Conservation (phyloP, 2,113 vertebrate species). For the Myanophis thanlyinensis region DNA sequence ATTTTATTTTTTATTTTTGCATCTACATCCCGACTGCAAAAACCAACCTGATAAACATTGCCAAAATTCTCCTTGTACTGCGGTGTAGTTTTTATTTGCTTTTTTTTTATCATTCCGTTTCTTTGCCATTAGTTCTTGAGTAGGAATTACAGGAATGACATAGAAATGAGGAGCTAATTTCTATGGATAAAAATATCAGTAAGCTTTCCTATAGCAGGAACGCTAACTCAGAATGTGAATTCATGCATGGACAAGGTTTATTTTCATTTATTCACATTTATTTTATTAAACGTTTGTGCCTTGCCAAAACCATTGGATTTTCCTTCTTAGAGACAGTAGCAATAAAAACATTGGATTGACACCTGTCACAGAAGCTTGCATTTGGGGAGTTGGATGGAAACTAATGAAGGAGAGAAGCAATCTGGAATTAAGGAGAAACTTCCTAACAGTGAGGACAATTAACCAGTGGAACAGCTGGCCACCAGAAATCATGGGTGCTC, state of each 20-base stretch:
- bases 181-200: neutral
- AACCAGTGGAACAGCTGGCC: too few species aligned
- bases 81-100: neutral
- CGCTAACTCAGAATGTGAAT: neutral
- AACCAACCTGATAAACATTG: neutral
- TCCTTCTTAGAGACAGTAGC: neutral
- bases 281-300: too few species aligned
- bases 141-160: neutral
- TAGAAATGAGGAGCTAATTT: neutral
- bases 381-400: neutral
- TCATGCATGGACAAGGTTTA: too few species aligned
- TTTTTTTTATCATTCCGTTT: neutral
- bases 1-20: neutral
- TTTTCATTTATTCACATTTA: too few species aligned
- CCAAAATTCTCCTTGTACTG: neutral
- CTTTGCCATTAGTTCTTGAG: neutral
- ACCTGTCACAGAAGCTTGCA: neutral
- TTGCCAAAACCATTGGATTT: neutral
- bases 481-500: too few species aligned
- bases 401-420: too few species aligned
- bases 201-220: neutral
- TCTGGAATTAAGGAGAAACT: too few species aligned
- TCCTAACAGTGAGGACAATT: too few species aligned
- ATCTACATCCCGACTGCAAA: neutral
- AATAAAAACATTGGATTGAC: neutral